phyloP scores from a whole-genome alignment of 2,797 vertebrate genomes.

The Mormyrus hasselquistii region DNA sequence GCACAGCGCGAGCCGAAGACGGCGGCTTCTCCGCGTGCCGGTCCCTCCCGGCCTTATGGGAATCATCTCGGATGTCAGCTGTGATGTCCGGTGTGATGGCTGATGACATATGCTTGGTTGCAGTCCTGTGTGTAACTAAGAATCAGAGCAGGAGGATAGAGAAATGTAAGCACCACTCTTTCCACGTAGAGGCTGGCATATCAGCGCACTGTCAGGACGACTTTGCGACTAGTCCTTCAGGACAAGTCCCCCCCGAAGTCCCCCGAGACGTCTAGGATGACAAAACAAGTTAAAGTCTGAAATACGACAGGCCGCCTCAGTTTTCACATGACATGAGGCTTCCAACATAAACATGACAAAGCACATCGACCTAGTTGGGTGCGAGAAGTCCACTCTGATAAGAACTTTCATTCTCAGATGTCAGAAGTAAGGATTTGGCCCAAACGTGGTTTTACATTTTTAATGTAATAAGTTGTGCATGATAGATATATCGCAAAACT shows the following conservation, averaged over 20 bases:
- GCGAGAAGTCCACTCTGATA: constrained; percentile 41
- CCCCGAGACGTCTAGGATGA: constrained; percentile 35
- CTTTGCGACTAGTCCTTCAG: constrained; percentile 56
- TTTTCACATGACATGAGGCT: constrained; percentile 49
- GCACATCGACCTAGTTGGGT: constrained; percentile 44
- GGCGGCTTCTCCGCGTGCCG: not conserved
- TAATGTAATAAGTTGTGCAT: not conserved
- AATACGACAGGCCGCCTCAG: constrained; percentile 44
- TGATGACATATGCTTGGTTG: constrained; percentile 64
- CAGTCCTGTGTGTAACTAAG: constrained; percentile 46
- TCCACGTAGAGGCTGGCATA: constrained; percentile 44
- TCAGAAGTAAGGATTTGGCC: not conserved
- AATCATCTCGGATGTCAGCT: constrained; percentile 65
- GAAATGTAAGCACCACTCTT: constrained; percentile 46
- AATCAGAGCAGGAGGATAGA: constrained; percentile 47
- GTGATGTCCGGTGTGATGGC: constrained; percentile 54
- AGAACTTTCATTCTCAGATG: not conserved
- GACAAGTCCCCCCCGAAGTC: constrained; percentile 46
- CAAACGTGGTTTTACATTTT: not conserved
- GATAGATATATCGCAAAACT: not conserved
- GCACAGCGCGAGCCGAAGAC: not conserved
- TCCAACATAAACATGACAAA: constrained; percentile 56
- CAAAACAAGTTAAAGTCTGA: constrained; percentile 52
- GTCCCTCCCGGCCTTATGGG: constrained; percentile 51
- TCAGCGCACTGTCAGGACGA: constrained; percentile 49